These are phyloP conservation scores for Apamea crenata DNA, from an alignment of 2,888 invertebrate genomes.

Conservation along the genomic window DNA sequence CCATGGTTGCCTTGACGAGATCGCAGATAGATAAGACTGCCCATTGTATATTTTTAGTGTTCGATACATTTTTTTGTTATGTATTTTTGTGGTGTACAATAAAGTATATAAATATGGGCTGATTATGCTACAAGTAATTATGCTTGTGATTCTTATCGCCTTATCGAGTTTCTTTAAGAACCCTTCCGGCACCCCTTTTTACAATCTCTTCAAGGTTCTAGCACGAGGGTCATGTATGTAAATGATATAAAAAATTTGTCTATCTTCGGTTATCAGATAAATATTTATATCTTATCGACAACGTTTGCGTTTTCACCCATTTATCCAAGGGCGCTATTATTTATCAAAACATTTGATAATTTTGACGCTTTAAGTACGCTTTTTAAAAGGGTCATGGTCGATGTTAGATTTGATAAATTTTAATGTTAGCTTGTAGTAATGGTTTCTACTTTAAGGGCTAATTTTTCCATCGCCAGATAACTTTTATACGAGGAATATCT, in stretches of 20 bases:
- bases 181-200: conserved; percentile 18
- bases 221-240: conserved; percentile 22
- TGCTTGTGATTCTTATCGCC: conserved; percentile 1
- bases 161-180: conserved; percentile 8
- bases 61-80: too few relatives aligned
- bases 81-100: too few relatives aligned
- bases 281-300: conserved; percentile 54
- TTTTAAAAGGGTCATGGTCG: conserved; percentile 34
- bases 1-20: too few relatives aligned
- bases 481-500: too few relatives aligned
- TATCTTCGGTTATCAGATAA: conserved; percentile 42
- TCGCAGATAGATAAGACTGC: too few relatives aligned
- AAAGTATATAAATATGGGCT: too few relatives aligned
- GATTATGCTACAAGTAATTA: neutral
- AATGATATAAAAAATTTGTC: conserved; percentile 31
- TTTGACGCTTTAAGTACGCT: neutral
- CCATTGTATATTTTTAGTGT: too few relatives aligned
- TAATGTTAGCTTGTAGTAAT: too few relatives aligned
- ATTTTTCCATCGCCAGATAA: too few relatives aligned
- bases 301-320: conserved; percentile 51
- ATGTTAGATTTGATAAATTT: neutral
- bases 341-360: conserved; percentile 23
- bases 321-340: conserved; percentile 49
- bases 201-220: conserved; percentile 40
- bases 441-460: neutral